Conservation (phyloP, 2,113 vertebrate species). For the Eulacestoma nigropectus region DNA sequence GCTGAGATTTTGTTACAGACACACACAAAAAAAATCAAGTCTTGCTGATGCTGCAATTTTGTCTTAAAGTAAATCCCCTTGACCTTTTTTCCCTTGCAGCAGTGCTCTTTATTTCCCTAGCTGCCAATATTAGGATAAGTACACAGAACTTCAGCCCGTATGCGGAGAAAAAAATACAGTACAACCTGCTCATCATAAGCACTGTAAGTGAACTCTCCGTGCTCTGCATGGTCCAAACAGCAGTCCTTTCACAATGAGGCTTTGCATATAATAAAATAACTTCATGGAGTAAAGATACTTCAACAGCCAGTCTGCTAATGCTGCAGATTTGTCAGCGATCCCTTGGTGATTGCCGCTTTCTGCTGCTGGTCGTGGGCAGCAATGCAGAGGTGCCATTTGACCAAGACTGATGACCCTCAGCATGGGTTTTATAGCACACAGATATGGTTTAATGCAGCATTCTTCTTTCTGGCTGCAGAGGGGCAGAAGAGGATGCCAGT, state of each 20-base stretch:
- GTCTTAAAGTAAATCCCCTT: background rate
- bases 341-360: background rate
- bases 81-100: background rate
- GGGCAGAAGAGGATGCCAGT: background rate
- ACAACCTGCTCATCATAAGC: background rate
- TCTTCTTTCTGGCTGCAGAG: background rate
- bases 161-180: background rate
- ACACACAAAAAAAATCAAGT: background rate
- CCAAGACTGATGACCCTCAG: background rate
- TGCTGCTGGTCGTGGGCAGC: background rate
- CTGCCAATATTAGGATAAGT: background rate
- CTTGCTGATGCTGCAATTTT: background rate
- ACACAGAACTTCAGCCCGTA: background rate
- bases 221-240: background rate
- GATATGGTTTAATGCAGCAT: background rate
- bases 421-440: background rate
- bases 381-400: rapidly evolving
- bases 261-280: background rate
- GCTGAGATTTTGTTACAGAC: background rate
- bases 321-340: background rate
- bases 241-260: background rate
- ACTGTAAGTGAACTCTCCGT: background rate
- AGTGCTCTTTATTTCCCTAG: conserved; percentile 1
- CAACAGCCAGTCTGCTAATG: background rate
- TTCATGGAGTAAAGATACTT: background rate